Evolutionary conservation across 2,888 invertebrate genomes (phyloP), one percentile per base, ranked within the genome.

Genomic region (Xanthia icteritia): DNA sequence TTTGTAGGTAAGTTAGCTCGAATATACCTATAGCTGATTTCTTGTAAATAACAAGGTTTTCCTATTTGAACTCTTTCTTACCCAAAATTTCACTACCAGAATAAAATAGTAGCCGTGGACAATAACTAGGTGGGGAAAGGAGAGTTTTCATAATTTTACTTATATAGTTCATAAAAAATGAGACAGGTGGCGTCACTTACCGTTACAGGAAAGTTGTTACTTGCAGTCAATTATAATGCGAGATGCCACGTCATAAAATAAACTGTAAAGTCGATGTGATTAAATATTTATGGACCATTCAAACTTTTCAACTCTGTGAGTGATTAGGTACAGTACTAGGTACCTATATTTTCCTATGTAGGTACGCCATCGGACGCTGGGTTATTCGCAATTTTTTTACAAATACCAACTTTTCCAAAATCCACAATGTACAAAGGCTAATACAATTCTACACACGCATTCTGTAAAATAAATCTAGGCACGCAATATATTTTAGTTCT

Each of bases 401-500:
- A 54, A 61, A 82, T 66, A 51, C 77, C 48, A n/a, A 63, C 51
- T 73, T 69, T 76, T 76, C n/a, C 13, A 66, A 74, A 70, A 63
- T 73, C 68, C 61, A 39, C 60, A 76, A 69, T 64, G 48, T 66
- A 76, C 61, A 79, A 74, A 81, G 60, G n/a, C 48, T 72, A 79
- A 69, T 64, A 81, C 69, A 63, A 76, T 80, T 85, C 76, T 66
- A 74, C 56, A 75, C 81, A 81, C 84, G 78, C 66, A 58, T 78
- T 73, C 58, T 66, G 48, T 73, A 83, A 77, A 78, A 83, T 78
- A 81, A 85, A 81, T 75, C 61, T 76, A 81, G 64, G 56, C 77
- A 68, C 73, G 83, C 76, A 81, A 74, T 76, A 82, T 74, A 84
- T 83, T 85, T 83, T 78, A 83, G 68, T 79, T 67, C 68, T 73